Percentiles rank a stretch among this genome's conserved stretches.
phyloP scores from a whole-genome alignment of 2,797 vertebrate genomes.

The Aeoliscus strigatus region DNA sequence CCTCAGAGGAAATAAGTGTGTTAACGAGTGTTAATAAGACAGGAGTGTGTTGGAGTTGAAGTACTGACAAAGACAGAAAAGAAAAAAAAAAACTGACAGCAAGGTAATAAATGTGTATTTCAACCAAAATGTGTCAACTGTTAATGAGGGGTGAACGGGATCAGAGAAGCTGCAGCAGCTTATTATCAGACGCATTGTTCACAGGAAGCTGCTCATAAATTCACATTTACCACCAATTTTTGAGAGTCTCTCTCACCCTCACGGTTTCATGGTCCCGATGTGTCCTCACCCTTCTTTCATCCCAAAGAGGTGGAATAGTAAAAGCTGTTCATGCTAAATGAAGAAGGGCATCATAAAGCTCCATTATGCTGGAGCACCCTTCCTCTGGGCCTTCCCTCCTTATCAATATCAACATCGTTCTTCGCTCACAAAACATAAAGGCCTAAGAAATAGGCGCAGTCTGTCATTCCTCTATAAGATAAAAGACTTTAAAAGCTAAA shows the following conservation, averaged over 20 bases:
- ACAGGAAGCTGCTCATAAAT: conserved; percentile 15
- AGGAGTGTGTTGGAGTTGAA: conserved; percentile 19
- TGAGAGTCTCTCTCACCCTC: conserved; percentile 35
- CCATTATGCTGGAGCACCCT: conserved; percentile 69
- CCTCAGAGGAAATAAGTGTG: conserved; percentile 1
- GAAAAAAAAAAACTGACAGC: conserved; percentile 44
- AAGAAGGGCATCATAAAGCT: conserved; percentile 77
- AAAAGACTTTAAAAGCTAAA: conserved; percentile 79
- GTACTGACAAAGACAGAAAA: conserved; percentile 22
- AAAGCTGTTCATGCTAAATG: conserved; percentile 75
- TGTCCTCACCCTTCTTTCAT: conserved; percentile 57
- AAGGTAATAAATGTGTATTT: conserved; percentile 41
- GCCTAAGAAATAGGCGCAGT: conserved; percentile 73
- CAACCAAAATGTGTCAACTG: conserved; percentile 51
- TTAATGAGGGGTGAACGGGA: conserved; percentile 45
- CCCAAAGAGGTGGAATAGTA: conserved; percentile 76
- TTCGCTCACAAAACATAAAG: conserved; percentile 68
- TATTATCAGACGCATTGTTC: conserved; percentile 29
- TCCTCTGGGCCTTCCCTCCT: conserved; percentile 70
- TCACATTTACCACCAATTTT: conserved; percentile 8
- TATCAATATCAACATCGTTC: conserved; percentile 70
- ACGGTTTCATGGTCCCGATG: conserved; percentile 21
- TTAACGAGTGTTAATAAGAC: conserved; percentile 15
- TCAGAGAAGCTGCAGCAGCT: conserved; percentile 27
- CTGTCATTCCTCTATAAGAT: conserved; percentile 77